These are phyloP conservation scores for Chaetops frenatus DNA, from an alignment of 2,113 vertebrate genomes.

Conservation along the genomic window DNA sequence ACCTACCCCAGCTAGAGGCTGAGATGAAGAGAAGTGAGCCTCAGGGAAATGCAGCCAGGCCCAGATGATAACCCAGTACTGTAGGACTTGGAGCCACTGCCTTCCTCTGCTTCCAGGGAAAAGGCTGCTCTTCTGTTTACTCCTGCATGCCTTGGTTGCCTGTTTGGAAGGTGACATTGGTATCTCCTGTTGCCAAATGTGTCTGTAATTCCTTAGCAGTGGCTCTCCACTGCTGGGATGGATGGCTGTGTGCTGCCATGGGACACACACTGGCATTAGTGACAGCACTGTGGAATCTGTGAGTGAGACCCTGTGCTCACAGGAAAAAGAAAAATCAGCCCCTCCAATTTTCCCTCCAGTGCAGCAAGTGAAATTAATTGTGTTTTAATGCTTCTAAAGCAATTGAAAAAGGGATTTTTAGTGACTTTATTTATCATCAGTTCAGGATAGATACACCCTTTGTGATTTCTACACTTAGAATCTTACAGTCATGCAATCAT, in stretches of 20 bases:
- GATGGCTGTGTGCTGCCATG: neutral
- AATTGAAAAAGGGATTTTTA: neutral
- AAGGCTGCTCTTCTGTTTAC: neutral
- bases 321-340: neutral
- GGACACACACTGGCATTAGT: neutral
- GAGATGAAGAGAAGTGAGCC: neutral
- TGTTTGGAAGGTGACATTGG: constrained; percentile 6
- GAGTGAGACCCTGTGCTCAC: neutral
- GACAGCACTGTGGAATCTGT: neutral
- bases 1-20: neutral
- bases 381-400: neutral
- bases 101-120: neutral
- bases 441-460: neutral
- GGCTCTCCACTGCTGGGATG: neutral
- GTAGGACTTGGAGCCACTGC: neutral
- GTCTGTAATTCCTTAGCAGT: neutral
- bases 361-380: rapidly evolving
- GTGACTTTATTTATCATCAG: neutral
- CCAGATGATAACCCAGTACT: neutral
- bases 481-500: neutral
- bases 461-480: neutral
- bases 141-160: neutral
- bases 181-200: neutral
- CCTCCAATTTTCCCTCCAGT: neutral
- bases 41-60: neutral